These are phyloP conservation scores for Enteromius radiatus DNA, from an alignment of 2,797 vertebrate genomes.

Conservation along the genomic window DNA sequence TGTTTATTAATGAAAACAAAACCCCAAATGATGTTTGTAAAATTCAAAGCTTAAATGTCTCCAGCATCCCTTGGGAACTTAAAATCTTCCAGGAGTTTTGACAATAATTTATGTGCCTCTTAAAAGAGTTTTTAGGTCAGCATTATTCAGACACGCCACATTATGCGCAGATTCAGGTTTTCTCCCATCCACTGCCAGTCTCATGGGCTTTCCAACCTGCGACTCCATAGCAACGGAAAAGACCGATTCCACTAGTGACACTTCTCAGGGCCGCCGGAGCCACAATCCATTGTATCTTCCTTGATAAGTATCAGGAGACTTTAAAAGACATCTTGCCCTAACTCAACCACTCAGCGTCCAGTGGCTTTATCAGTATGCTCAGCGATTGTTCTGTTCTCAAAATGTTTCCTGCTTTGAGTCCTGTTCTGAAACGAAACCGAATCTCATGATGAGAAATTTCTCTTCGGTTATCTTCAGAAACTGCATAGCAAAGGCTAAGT, in stretches of 20 bases:
- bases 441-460: background rate
- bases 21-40: conserved; percentile 13
- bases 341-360: conserved; percentile 2
- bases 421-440: background rate
- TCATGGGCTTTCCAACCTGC: conserved; percentile 56
- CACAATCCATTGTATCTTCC: conserved; percentile 48
- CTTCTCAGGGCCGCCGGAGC: conserved; percentile 47
- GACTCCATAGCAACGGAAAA: conserved; percentile 64
- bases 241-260: conserved; percentile 57
- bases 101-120: conserved; percentile 57
- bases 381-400: background rate
- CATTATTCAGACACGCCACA: conserved; percentile 57
- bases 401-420: background rate
- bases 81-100: conserved; percentile 45
- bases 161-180: conserved; percentile 55
- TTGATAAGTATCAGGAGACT: conserved; percentile 43
- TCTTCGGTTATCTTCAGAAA: background rate
- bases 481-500: conserved; percentile 6
- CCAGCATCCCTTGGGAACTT: conserved; percentile 10
- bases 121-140: conserved; percentile 60
- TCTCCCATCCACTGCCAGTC: conserved; percentile 52
- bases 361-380: conserved; percentile 3
- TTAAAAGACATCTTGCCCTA: conserved; percentile 29
- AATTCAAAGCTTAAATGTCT: conserved; percentile 11
- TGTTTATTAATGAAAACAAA: conserved; percentile 3